phyloP scores from a whole-genome alignment of 2,113 vertebrate species.

The Sinosuthora webbiana region DNA sequence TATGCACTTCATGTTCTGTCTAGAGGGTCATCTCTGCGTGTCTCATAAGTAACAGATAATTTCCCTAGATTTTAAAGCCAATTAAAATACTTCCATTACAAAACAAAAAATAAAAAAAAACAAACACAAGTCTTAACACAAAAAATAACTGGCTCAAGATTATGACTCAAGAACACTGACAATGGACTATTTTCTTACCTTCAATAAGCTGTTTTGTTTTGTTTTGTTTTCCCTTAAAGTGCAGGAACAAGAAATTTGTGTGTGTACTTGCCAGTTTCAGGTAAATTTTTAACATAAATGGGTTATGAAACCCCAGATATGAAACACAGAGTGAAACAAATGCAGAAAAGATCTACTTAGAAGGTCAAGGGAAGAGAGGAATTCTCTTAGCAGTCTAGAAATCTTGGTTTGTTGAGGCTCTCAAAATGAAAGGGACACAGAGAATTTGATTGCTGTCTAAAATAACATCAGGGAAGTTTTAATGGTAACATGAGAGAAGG shows the following conservation, averaged over 20 bases:
- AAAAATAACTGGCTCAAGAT: background rate
- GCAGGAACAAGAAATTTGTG: background rate
- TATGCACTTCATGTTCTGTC: background rate
- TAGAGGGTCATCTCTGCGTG: background rate
- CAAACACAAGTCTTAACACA: background rate
- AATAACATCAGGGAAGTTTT: background rate
- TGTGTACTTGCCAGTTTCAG: background rate
- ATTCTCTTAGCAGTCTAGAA: background rate
- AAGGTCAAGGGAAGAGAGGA: background rate
- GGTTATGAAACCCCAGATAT: background rate
- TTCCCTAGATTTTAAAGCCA: background rate
- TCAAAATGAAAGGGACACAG: background rate
- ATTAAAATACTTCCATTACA: background rate
- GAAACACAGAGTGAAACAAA: background rate
- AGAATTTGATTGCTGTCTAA: background rate
- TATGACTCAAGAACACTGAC: background rate
- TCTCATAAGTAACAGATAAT: background rate
- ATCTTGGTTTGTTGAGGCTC: background rate
- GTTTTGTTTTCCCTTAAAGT: background rate
- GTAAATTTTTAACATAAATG: background rate
- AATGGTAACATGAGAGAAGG: background rate
- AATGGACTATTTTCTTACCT: background rate
- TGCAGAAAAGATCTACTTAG: background rate
- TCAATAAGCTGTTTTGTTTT: background rate
- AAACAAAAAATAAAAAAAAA: background rate